These are phyloP conservation scores for Drosophila anomalata DNA, from an alignment of 2,888 invertebrate genomes.

Conservation along the genomic window DNA sequence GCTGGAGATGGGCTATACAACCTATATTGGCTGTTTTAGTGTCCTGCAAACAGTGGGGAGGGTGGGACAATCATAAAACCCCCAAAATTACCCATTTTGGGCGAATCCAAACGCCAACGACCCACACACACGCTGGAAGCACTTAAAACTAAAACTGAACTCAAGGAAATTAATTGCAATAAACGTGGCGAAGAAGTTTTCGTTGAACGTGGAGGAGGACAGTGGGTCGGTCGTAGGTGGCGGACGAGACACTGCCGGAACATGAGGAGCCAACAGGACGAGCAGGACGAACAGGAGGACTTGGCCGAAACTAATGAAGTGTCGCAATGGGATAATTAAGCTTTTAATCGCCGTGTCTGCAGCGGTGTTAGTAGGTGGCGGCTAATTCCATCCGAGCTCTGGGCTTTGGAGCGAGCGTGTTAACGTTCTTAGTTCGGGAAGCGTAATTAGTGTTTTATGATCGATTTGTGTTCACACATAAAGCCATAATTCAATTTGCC, in stretches of 20 bases:
- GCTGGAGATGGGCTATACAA: too few species aligned
- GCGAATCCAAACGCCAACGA: not conserved
- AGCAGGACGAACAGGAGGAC: slow-evolving; percentile 47
- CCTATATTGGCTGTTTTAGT: slow-evolving; percentile 6
- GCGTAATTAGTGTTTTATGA: slow-evolving; percentile 78
- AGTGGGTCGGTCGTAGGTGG: not conserved
- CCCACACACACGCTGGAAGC: slow-evolving; percentile 40
- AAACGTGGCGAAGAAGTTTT: slow-evolving; percentile 66
- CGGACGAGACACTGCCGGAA: slow-evolving; percentile 4
- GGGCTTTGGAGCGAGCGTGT: slow-evolving; percentile 47
- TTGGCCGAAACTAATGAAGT: slow-evolving; percentile 75
- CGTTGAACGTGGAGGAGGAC: slow-evolving; percentile 11
- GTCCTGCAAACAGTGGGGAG: not conserved
- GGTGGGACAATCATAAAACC: not conserved
- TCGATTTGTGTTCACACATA: slow-evolving; percentile 72
- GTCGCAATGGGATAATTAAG: slow-evolving; percentile 78
- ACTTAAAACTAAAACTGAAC: slow-evolving; percentile 68
- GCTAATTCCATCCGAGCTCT: slow-evolving; percentile 12
- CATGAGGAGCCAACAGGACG: slow-evolving; percentile 31
- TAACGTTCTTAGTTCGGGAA: slow-evolving; percentile 56
- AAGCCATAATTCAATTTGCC: slow-evolving; percentile 71
- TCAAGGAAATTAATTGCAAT: slow-evolving; percentile 77
- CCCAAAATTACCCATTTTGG: slow-evolving; percentile 2
- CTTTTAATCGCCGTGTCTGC: slow-evolving; percentile 67
- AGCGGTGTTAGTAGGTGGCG: slow-evolving; percentile 14